These are phyloP conservation scores for Iphiclides podalirius DNA, from an alignment of 2,888 invertebrate species.

Conservation along the genomic window DNA sequence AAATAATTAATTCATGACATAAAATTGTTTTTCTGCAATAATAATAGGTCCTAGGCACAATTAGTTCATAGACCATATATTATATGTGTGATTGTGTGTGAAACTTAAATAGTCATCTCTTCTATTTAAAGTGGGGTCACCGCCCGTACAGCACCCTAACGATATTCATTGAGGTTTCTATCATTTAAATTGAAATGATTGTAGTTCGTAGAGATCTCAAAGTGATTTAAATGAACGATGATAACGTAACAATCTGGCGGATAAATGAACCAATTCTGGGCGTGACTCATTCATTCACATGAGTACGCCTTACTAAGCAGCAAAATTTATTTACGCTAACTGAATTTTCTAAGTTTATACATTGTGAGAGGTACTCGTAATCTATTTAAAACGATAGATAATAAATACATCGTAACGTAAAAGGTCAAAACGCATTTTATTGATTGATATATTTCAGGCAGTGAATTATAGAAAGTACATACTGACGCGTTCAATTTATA, in stretches of 20 bases:
- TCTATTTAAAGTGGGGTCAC: conserved; percentile 9
- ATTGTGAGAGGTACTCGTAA: too few species aligned
- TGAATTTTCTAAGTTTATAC: conserved; percentile 29
- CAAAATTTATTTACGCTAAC: conserved; percentile 54
- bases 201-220: conserved; percentile 23
- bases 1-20: too few species aligned
- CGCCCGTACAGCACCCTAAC: conserved; percentile 17
- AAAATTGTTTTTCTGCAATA: too few species aligned
- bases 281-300: conserved; percentile 74
- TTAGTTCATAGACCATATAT: too few species aligned
- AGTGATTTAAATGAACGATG: conserved; percentile 34
- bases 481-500: not conserved
- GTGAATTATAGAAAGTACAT: too few species aligned
- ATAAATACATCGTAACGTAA: too few species aligned
- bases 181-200: conserved; percentile 24
- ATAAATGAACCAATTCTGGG: conserved; percentile 62
- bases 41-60: too few species aligned
- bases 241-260: conserved; percentile 48
- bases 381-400: too few species aligned
- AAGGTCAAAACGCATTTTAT: too few species aligned
- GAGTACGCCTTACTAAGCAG: conserved; percentile 57
- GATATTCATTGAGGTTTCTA: conserved; percentile 22
- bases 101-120: conserved; percentile 2
- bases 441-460: too few species aligned
- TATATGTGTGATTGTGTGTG: too few species aligned